Conservation (phyloP, 2,797 vertebrate species). For the Cynopterus sphinx region DNA sequence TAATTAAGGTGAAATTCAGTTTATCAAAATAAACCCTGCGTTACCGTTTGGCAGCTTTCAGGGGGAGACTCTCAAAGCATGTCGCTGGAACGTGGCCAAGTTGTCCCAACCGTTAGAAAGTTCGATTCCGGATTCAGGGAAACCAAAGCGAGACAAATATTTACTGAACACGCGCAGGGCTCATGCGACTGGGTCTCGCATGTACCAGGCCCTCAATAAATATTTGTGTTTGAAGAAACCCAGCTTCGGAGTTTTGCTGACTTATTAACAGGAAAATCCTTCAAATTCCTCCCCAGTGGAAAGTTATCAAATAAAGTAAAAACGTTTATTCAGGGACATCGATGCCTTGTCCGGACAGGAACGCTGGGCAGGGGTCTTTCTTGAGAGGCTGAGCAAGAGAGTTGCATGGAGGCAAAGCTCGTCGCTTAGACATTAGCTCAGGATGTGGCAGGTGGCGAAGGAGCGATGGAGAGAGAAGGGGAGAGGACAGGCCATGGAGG, state of each 20-base stretch:
- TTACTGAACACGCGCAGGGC: constrained; percentile 55
- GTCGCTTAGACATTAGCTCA: neutral
- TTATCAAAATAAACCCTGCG: neutral
- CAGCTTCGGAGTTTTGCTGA: neutral
- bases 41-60: neutral
- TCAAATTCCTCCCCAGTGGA: constrained; percentile 1
- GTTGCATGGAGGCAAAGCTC: neutral
- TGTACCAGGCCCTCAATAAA: constrained; percentile 48
- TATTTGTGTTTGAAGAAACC: constrained; percentile 62
- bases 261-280: neutral
- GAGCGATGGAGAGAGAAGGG: neutral
- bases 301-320: neutral
- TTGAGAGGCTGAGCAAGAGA: neutral
- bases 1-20: neutral
- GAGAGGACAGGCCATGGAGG: neutral
- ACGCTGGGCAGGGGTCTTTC: neutral
- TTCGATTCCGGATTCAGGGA: constrained; percentile 59
- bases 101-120: constrained; percentile 47
- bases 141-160: constrained; percentile 72
- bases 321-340: neutral
- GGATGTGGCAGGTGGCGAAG: neutral
- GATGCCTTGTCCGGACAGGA: neutral
- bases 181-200: neutral
- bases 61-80: neutral
- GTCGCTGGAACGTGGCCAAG: neutral